These are phyloP conservation scores for Hirtodrosophila duncani DNA, from an alignment of 2,888 invertebrate species.

Conservation along the genomic window DNA sequence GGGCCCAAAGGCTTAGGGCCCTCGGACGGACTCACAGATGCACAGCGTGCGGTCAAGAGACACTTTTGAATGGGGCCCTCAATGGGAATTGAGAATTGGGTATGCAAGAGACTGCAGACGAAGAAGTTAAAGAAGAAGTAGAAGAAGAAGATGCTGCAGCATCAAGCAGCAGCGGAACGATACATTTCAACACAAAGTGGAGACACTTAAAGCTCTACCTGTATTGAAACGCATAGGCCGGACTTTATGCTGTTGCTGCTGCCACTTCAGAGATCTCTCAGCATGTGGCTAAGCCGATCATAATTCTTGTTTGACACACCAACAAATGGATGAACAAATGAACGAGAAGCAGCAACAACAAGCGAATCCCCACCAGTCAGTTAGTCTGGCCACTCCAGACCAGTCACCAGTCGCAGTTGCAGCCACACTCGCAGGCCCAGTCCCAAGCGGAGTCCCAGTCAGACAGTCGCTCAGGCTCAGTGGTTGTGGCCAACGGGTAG, in stretches of 20 bases:
- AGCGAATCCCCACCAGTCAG: slow-evolving; percentile 35
- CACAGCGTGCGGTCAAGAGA: slow-evolving; percentile 68
- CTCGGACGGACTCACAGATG: slow-evolving; percentile 49
- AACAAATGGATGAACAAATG: slow-evolving; percentile 72
- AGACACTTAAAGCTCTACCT: slow-evolving; percentile 73
- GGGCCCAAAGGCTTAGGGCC: slow-evolving; percentile 69
- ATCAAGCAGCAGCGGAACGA: slow-evolving; percentile 54
- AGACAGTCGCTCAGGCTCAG: too few relatives aligned
- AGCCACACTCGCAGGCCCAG: too few relatives aligned
- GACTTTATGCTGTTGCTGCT: slow-evolving; percentile 10
- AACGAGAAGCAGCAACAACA: slow-evolving; percentile 60
- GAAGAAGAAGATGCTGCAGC: slow-evolving; percentile 9
- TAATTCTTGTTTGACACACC: slow-evolving; percentile 77
- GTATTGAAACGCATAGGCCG: slow-evolving; percentile 43
- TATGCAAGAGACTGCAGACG: slow-evolving; percentile 6
- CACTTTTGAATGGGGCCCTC: slow-evolving; percentile 60
- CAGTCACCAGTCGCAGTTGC: too few relatives aligned
- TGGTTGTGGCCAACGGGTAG: too few relatives aligned
- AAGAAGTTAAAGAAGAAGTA: slow-evolving; percentile 3
- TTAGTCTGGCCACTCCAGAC: slow-evolving; percentile 6
- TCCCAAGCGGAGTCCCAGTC: too few relatives aligned
- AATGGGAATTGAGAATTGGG: slow-evolving; percentile 3
- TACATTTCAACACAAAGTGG: slow-evolving; percentile 72
- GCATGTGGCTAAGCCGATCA: slow-evolving; percentile 78
- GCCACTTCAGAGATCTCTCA: slow-evolving; percentile 43